Conservation (phyloP, 2,113 vertebrate genomes). For the Dendrocopos noguchii region DNA sequence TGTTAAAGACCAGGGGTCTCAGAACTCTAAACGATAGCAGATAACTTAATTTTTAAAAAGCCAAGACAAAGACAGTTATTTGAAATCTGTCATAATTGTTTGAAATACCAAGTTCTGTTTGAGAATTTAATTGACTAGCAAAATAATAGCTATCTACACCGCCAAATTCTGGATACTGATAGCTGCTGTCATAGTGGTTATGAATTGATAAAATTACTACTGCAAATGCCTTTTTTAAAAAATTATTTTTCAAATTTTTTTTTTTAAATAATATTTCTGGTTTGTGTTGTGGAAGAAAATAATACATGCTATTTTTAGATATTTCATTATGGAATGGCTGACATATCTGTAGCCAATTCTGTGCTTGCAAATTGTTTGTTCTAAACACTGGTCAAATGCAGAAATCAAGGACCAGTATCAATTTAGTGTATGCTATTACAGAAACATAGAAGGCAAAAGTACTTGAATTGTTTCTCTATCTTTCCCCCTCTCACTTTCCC, state of each 20-base stretch:
- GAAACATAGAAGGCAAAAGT: background rate
- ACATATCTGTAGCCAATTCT: background rate
- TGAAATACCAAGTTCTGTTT: background rate
- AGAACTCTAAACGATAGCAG: background rate
- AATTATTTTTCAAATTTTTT: background rate
- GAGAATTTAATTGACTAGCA: background rate
- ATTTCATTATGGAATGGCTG: background rate
- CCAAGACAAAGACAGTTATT: background rate
- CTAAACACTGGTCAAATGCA: background rate
- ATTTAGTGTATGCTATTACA: background rate
- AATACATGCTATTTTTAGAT: background rate
- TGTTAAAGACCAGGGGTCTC: background rate
- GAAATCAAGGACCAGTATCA: background rate
- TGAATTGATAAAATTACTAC: background rate
- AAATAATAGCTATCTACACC: background rate
- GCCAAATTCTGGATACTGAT: background rate
- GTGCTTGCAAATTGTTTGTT: background rate
- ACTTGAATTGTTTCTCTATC: background rate
- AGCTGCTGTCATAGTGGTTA: background rate
- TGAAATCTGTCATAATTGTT: background rate
- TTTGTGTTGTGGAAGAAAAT: background rate
- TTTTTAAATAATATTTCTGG: background rate
- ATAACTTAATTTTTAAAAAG: background rate
- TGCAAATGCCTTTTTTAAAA: background rate
- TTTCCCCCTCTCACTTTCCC: background rate